Percentiles rank a stretch among this genome's conserved stretches.
Conservation (phyloP, 2,797 vertebrate genomes). For the Strix occidentalis region DNA sequence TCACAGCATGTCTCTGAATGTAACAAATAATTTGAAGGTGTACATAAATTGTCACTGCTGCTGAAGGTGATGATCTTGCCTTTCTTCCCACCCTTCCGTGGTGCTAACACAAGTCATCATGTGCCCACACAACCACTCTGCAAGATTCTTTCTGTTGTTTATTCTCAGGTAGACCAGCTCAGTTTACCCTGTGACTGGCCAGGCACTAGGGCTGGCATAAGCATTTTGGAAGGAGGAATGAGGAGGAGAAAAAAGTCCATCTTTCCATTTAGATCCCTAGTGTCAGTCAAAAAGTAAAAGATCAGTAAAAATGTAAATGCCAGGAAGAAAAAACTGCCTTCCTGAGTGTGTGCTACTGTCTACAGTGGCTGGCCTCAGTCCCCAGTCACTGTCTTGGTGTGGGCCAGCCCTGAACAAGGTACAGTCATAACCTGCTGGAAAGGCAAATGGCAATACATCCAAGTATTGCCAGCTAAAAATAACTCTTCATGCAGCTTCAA, state of each 20-base stretch:
- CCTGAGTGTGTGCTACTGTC: no score
- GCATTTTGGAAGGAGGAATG: background rate
- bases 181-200: background rate
- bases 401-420: background rate
- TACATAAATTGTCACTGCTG: background rate
- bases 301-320: background rate
- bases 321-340: accelerated
- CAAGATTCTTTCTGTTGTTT: background rate
- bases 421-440: background rate
- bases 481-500: background rate
- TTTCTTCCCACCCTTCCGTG: background rate
- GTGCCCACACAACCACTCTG: background rate
- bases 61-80: background rate
- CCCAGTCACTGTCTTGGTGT: accelerated
- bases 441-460: background rate
- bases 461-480: background rate
- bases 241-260: background rate
- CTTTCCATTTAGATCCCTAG: background rate
- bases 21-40: background rate
- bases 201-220: background rate
- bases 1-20: background rate
- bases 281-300: background rate
- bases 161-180: background rate
- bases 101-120: accelerated
- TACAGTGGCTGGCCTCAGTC: accelerated